Evolutionary conservation across 2,797 vertebrate genomes (phyloP), one percentile per base, ranked within the genome.

Genomic region (Amazona finschi): DNA sequence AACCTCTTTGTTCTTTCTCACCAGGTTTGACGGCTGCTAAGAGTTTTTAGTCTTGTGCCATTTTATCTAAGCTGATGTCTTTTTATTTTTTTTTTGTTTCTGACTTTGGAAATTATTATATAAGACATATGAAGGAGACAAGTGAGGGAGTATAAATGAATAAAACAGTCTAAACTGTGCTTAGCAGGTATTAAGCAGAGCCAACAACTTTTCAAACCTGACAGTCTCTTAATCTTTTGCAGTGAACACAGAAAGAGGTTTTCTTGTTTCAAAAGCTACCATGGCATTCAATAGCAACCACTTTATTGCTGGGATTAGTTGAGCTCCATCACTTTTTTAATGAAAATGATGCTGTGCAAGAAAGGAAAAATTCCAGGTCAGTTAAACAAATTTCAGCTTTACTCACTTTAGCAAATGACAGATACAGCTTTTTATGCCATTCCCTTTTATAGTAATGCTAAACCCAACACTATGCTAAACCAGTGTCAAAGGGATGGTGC

Each of bases 41-140:
- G 64, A 62, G 53, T 85, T 89, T 90, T 95, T 94, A 96, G 94
- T 95, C 64, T 85, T 95, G 65, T 94, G 93, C 94, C 93, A 95
- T 97, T 98, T 97, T 95, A 92, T 96, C 84, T 92, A 88, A 95
- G 84, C 66, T 89, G 85, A 90, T 97, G 86, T 12, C 11, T 97
- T 97, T 96, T 97, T 47, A 66, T 88, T 94, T 94, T 96, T 93
- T 94, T 96, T 94, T 96, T 47, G 78, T 97, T 97, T 96, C 95
- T 97, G 90, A 96, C 93, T 97, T 96, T 84, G 96, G 96, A 97
- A 97, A 96, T 97, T 96, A 93, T 97, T 97, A 94, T 97, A 97
- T 76, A 96, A 97, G 84, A 93, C 93, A 96, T 55, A 97, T 90
- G 86, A 96, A 95, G 92, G 95, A 96, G 93, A 94, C 7, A 52